Evolutionary conservation across 2,888 invertebrate genomes (phyloP).

Genomic region (Pantelozetes paolii): DNA sequence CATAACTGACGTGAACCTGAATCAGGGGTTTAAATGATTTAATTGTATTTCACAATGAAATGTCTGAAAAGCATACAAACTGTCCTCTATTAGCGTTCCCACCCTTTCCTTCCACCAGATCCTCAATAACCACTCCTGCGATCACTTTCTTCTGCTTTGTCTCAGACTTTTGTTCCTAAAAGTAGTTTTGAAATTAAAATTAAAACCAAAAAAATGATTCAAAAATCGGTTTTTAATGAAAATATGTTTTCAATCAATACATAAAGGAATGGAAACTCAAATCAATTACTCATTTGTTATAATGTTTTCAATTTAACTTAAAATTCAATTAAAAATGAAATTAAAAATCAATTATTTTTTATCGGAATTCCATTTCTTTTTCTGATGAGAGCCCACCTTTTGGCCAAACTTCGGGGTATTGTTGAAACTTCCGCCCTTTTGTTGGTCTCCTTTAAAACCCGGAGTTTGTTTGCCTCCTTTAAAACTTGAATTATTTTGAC

Average conservation of each 20-base stretch:
- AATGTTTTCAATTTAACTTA: neutral
- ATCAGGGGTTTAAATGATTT: constrained; percentile 41
- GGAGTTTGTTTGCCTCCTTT: neutral
- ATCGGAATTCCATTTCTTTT: constrained; percentile 5
- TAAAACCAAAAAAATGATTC: constrained; percentile 6
- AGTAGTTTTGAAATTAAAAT: neutral
- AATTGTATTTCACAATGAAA: neutral
- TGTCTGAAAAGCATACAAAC: constrained; percentile 53
- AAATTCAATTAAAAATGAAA: neutral
- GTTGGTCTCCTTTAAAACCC: neutral
- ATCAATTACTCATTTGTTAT: too few relatives aligned
- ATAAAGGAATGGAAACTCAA: neutral
- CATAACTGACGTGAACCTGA: constrained; percentile 70
- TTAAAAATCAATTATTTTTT: constrained; percentile 1
- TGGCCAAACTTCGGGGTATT: neutral
- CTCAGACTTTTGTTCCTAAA: neutral
- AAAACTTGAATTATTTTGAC: too few relatives aligned
- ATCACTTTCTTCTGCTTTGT: constrained; percentile 51
- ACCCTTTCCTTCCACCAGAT: constrained; percentile 74
- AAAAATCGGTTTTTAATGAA: neutral
- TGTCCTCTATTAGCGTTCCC: constrained; percentile 71
- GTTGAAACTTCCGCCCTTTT: constrained; percentile 8
- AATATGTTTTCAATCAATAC: neutral
- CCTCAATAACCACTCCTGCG: constrained; percentile 77
- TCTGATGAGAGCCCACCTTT: neutral